Base-by-base conservation (phyloP, 1,140 invertebrate genomes). In the Caenorhabditis inopinata region DNA sequence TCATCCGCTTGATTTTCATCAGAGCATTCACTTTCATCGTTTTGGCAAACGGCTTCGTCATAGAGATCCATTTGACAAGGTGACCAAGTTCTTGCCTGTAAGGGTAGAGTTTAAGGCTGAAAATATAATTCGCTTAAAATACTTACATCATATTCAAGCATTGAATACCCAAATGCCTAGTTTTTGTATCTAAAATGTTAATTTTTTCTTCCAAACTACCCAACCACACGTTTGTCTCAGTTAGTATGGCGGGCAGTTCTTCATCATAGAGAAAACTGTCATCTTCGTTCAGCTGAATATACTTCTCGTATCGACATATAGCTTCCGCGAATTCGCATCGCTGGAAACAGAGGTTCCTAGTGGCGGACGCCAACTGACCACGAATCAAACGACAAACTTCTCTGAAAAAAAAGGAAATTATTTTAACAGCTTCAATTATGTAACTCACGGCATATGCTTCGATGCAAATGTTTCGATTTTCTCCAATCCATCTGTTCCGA, bases 11-110 rank as follows among this genome's bases (percentile, higher is more conserved):
- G 3, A 68, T 38, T 38, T 68, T 68, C 58, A 68, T 68, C 32
- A 68, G 21, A 29, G 58, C 14, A n/a, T 68, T 68, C 16, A 68
- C 58, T 68, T 68, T 68, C 58, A 68, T 68, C 27, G 58, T 68
- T 38, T 68, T 68, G 6, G 58, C 58, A 38, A 68, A 68, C 23
- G 58, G 58, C 38, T 68, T 68, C 23, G 58, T 68, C 14, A 68
- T 5, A 9, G 58, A 68, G 6, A 68, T 68, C 58, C 58, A 68
- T 68, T 68, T 68, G 1, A 25, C 32, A 5, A 68, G 32, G 38
- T 68, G 58, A 38, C n/a, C n/a, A 2, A 68, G 32, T 38, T 68
- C 58, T 42, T 68, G 29, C 48, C 48, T 51, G 48, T n/a, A n/a
- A n/a, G n/a, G n/a, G n/a, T n/a, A n/a, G n/a, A n/a, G n/a, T n/a